Evolutionary conservation across 2,888 invertebrate species (phyloP).

Genomic region (Sinohyriopsis cumingii): DNA sequence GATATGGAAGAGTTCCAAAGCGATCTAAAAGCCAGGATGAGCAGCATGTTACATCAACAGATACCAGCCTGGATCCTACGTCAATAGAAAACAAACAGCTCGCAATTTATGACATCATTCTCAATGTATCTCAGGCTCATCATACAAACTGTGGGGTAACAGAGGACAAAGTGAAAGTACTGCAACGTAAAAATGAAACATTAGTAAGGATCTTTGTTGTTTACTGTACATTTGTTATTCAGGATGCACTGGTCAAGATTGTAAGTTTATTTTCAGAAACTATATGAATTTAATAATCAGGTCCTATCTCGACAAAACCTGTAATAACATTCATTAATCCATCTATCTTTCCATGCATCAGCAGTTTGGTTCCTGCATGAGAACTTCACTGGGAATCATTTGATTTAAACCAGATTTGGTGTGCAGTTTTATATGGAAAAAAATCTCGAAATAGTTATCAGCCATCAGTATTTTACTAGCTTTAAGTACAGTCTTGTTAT

Average conservation of each 20-base stretch:
- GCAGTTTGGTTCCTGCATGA: too few species aligned
- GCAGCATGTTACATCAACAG: conserved; percentile 67
- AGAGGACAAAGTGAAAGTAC: conserved; percentile 84
- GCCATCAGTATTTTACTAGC: too few species aligned
- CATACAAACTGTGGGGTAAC: conserved; percentile 90
- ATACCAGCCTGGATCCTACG: conserved; percentile 55
- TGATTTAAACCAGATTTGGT: too few species aligned
- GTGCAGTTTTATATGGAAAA: too few species aligned
- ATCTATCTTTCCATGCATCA: too few species aligned
- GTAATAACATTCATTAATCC: too few species aligned
- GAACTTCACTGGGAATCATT: too few species aligned
- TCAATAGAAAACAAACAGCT: conserved; percentile 74
- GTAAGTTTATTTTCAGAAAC: not conserved
- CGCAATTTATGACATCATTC: conserved; percentile 85
- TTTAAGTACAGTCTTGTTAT: too few species aligned
- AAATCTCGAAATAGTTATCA: too few species aligned
- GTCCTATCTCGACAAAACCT: too few species aligned
- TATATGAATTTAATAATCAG: too few species aligned
- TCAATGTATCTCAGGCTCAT: conserved; percentile 86
- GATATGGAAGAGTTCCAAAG: conserved; percentile 97
- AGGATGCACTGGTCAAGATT: not conserved
- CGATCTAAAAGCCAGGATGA: conserved; percentile 86
- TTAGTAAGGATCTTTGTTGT: conserved; percentile 72
- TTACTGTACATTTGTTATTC: not conserved
- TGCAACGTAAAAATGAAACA: conserved; percentile 81